Evolutionary conservation across 1,140 invertebrate genomes (phyloP).

Genomic region (Choristoneura fumiferana): DNA sequence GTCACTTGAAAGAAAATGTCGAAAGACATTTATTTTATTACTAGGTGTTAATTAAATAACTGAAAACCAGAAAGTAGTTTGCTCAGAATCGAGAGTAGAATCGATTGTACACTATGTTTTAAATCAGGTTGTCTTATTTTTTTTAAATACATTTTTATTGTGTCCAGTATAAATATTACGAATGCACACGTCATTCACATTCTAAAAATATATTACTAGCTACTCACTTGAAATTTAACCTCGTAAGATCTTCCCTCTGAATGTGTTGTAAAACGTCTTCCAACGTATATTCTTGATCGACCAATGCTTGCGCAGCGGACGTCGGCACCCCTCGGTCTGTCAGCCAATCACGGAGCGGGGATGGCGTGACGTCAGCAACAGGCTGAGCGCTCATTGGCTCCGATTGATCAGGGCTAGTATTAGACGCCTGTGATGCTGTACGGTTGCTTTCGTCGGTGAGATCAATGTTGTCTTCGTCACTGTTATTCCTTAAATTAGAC

Average conservation of each 20-base stretch:
- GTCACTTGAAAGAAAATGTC: too few species aligned
- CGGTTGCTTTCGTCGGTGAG: neutral
- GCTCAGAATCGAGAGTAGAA: too few species aligned
- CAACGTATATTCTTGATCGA: slow-evolving; percentile 49
- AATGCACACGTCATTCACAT: too few species aligned
- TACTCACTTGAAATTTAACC: slow-evolving; percentile 59
- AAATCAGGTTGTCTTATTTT: too few species aligned
- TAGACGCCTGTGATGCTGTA: slow-evolving; percentile 1
- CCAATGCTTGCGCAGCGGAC: slow-evolving; percentile 38
- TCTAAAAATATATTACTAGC: too few species aligned
- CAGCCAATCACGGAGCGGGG: slow-evolving; percentile 43
- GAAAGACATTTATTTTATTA: too few species aligned
- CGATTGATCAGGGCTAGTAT: neutral
- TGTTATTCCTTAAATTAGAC: neutral
- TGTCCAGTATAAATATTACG: too few species aligned
- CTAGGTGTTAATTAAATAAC: too few species aligned
- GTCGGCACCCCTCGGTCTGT: slow-evolving; percentile 43
- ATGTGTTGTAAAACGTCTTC: slow-evolving; percentile 57
- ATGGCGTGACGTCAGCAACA: slow-evolving; percentile 1
- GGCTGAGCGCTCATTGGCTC: neutral
- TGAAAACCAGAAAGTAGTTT: too few species aligned
- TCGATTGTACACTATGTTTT: too few species aligned
- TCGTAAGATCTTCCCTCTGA: slow-evolving; percentile 63
- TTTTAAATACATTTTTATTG: too few species aligned
- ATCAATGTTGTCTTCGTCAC: neutral